Evolutionary conservation across 2,888 invertebrate genomes (phyloP), one percentile per base, ranked within the genome.

Genomic region (Orthonevra nobilis): DNA sequence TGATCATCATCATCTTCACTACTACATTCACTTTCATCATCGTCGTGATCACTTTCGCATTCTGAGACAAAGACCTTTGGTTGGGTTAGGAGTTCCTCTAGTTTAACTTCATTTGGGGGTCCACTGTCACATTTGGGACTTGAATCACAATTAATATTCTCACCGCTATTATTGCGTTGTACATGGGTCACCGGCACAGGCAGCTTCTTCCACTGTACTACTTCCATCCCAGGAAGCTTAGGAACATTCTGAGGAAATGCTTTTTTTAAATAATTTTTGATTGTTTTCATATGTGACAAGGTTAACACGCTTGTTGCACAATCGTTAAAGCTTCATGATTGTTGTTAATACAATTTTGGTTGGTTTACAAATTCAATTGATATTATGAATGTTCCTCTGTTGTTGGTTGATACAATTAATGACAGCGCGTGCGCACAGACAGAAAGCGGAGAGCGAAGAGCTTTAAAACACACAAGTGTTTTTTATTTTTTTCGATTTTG

Each of bases 211-310:
- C n/a, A n/a, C n/a, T n/a, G n/a, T 20, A 32, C 9, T 68, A 79
- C 73, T 79, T 79, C 79, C 79, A 79, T 56, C 79, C 79, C 73
- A 79, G 79, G 79, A 79, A 79, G 73, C 19, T 68, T 68, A 79
- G 73, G 68, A 79, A 79, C 66, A 73, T 73, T 79, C 79, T 79
- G 30, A 79, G 79, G 68, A 79, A 79, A 79, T 73, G 79, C 79
- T 79, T 79, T 79, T 79, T 79, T 79, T 73, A 79, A 79, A 79
- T 79, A 79, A 79, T 79, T 79, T 79, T 73, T 73, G 79, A 50
- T 61, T 79, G 79, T 61, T 79, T 79, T 61, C 61, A 73, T 28
- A 50, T 63, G 48, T 44, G 61, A 61, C 61, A 61, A 17, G 20
- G 50, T 79, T 79, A 79, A 56, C 73, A 79, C 72, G 72, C 73